Evolutionary conservation across 1,140 invertebrate species (phyloP), one percentile per base, ranked within the genome.

Genomic region (Diachasma alloeum): DNA sequence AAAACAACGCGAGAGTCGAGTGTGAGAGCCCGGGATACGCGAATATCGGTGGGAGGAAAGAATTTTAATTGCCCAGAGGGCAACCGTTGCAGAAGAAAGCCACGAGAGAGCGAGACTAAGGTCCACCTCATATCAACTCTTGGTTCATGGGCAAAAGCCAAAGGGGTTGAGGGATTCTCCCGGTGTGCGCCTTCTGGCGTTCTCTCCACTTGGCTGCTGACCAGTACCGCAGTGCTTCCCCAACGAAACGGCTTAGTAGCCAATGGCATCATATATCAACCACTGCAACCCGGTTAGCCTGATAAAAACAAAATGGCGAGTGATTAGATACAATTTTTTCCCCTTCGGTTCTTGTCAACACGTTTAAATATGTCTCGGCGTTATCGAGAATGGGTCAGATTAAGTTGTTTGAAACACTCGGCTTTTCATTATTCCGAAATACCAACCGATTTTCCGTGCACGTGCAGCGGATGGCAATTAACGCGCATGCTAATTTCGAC

Each of bases 231-330:
- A 80, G 84, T 85, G 83, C 81, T 86, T 44, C 31, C 81, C 79
- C 83, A 85, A 86, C 81, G 81, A 81, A 85, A 85, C 82, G 82
- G 84, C 86, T 85, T 88, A 84, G 86, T 88, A 89, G 87, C 88
- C 88, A 88, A 89, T 89, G 82, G 83, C 84, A 89, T 89, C 85
- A 88, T 89, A 88, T 88, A 88, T 89, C 87, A 89, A 88, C 85
- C 85, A 86, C 82, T 85, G 82, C 85, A 71, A 85, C 80, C 83
- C 79, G 83, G 31, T 37, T 36, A 85, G 31, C 84, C 81, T 81
- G 81, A 83, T 56, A 44, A 31, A 81, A 86, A 87, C 87, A 88
- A 89, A 89, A 89, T 89, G 87, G 87, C 85, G 87, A 71, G 53
- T 78, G 82, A 85, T 85, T 84, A 84, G 83, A 83, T 56, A 56